Percentiles rank a stretch among this genome's conserved stretches.
Conservation (phyloP, 2,113 vertebrate genomes). For the Bucco capensis region DNA sequence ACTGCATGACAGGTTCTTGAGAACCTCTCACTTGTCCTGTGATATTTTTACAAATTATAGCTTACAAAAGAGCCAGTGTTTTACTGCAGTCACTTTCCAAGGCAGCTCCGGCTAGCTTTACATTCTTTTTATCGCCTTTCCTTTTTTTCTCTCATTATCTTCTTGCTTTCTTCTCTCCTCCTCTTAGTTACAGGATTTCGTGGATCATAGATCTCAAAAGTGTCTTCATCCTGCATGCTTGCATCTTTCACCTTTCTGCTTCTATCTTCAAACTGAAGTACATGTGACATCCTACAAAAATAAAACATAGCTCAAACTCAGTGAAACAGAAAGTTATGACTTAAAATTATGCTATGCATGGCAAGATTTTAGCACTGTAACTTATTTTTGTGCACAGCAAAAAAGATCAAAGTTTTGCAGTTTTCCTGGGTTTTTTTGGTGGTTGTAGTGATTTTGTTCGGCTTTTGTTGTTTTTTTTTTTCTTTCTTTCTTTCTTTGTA, state of each 20-base stretch:
- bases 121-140: slow-evolving; percentile 77
- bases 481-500: background rate
- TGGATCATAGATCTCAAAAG: slow-evolving; percentile 97
- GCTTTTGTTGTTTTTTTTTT: background rate
- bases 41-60: slow-evolving; percentile 45
- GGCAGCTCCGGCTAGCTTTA: slow-evolving; percentile 5
- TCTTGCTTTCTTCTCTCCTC: slow-evolving; percentile 95
- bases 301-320: slow-evolving; percentile 13
- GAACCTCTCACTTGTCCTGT: slow-evolving; percentile 43
- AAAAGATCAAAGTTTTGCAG: background rate
- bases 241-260: slow-evolving; percentile 96
- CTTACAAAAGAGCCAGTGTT: background rate
- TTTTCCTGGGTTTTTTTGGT: no score
- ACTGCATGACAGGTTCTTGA: slow-evolving; percentile 55
- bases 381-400: background rate
- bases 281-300: slow-evolving; percentile 88
- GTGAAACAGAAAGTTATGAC: background rate
- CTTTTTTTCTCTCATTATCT: slow-evolving; percentile 94
- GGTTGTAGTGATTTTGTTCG: no score
- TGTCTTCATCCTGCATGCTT: slow-evolving; percentile 94
- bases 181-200: slow-evolving; percentile 97
- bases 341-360: background rate
- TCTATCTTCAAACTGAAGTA: slow-evolving; percentile 96
- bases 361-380: background rate
- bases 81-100: slow-evolving; percentile 41